Base-by-base conservation (phyloP, 92 coral and sea anemone species). In the Zoanthus sansibaricus region DNA sequence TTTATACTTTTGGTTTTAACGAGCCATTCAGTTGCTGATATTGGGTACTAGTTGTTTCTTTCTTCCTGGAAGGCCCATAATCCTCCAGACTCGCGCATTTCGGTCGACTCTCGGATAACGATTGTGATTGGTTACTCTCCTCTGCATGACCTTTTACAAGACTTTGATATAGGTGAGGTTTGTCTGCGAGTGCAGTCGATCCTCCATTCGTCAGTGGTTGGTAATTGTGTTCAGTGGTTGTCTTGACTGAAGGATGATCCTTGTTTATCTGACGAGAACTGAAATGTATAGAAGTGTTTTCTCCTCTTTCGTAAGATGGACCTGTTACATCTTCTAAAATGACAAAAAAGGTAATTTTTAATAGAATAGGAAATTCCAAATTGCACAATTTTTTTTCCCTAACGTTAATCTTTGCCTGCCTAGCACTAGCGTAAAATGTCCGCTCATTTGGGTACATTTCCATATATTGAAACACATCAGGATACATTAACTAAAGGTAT, bases 271-370 rank as follows among this genome's bases (percentile, higher is more conserved):
- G 48, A 9, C 2, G 37, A 3, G 77, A 58, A 5, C 32, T 73
- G 58, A 73, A 16, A 5, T 16, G 77, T 17, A 46, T 6, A 16
- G 77, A 73, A 7, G 55, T 46, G 77, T 73, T 56, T 46, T 73
- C 77, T 73, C 77, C 77, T 73, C 4, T 73, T 73, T 73, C 56
- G 32, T 73, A 73, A 4, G 55, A 44, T 17, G 77, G 54, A 73
- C 45, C 45, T 21, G 52, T 56, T 6, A 17, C 14, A 45, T 73
- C n/a, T 7, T 9, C 77, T 73, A 48, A 20, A 62, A 62, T 2
- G 42, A 37, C 25, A 37, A 37, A 37, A 37, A 37, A 37, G 42
- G 2, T 37, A 37, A 37, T 37, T 37, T 37, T 37, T 37, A 37
- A 37, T 37, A 4, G 42, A 37, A 37, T 4, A 4, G 4, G 3